phyloP scores from a whole-genome alignment of 2,797 vertebrate genomes.

The Acestrorhynchus altus region DNA sequence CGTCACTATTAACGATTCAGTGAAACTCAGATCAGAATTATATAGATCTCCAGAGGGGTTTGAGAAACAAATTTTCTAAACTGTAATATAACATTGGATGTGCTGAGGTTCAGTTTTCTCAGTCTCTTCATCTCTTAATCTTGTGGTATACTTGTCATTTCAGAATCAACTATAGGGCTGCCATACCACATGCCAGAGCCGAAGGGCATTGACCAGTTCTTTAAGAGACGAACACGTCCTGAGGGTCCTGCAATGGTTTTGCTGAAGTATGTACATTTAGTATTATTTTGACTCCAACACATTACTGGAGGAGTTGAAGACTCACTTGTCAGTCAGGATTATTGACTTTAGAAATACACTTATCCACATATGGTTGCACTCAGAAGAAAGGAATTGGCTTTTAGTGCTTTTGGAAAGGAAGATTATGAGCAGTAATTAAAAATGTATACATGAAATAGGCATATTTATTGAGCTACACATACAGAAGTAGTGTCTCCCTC shows the following conservation, averaged over 20 bases:
- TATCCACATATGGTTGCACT: too few species aligned
- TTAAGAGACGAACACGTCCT: constrained; percentile 82
- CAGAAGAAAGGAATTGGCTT: too few species aligned
- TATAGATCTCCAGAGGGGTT: not conserved
- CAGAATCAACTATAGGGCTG: constrained; percentile 88
- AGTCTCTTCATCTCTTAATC: not conserved
- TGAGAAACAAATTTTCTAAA: not conserved
- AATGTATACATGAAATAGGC: too few species aligned
- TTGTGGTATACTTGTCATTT: constrained; percentile 31
- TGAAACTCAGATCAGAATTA: not conserved
- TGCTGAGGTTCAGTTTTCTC: not conserved
- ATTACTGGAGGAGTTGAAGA: too few species aligned
- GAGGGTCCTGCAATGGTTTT: constrained; percentile 86
- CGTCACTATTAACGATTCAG: not conserved
- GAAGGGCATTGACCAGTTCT: constrained; percentile 92
- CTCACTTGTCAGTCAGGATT: too few species aligned
- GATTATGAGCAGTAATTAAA: too few species aligned
- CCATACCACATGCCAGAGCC: constrained; percentile 94
- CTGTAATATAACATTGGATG: not conserved
- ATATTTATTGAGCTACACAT: too few species aligned
- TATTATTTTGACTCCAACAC: not conserved
- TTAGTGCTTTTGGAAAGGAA: too few species aligned
- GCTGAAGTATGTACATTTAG: constrained; percentile 84
- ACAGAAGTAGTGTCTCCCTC: too few species aligned
- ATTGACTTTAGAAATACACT: too few species aligned